Percentiles rank a stretch among this genome's conserved stretches.
These are phyloP conservation scores for Lacerta agilis DNA, from an alignment of 2,797 vertebrate genomes.

Conservation along the genomic window DNA sequence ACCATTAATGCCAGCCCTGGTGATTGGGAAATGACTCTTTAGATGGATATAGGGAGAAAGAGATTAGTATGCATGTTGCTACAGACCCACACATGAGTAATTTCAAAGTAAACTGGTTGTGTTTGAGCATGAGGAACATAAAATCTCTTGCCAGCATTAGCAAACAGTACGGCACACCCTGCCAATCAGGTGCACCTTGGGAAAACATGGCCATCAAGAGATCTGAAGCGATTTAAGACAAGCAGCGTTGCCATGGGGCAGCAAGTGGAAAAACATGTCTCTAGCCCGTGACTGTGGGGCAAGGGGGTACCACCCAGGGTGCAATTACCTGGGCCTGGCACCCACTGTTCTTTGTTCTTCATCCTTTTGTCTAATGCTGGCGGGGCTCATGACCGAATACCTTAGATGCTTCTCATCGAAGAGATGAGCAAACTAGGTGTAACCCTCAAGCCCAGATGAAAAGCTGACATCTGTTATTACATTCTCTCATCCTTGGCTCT, in stretches of 20 bases:
- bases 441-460: background rate
- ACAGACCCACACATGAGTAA: background rate
- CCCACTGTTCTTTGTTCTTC: background rate
- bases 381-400: slow-evolving; percentile 17
- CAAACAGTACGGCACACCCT: background rate
- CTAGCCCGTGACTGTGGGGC: background rate
- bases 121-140: background rate
- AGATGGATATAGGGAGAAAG: background rate
- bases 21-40: background rate
- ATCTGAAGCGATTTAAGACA: background rate
- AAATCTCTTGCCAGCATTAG: background rate
- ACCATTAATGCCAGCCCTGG: background rate
- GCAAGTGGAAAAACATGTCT: background rate
- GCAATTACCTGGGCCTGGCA: background rate
- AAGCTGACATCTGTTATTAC: background rate
- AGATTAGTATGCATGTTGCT: slow-evolving; percentile 15
- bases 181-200: slow-evolving; percentile 4
- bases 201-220: background rate
- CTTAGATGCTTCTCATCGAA: background rate
- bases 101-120: rapidly evolving
- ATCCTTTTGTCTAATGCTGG: background rate
- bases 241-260: background rate
- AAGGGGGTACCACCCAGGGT: background rate
- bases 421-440: slow-evolving; percentile 12
- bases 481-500: background rate